phyloP scores from a whole-genome alignment of 2,113 vertebrate species.

The Eulemur macaco region DNA sequence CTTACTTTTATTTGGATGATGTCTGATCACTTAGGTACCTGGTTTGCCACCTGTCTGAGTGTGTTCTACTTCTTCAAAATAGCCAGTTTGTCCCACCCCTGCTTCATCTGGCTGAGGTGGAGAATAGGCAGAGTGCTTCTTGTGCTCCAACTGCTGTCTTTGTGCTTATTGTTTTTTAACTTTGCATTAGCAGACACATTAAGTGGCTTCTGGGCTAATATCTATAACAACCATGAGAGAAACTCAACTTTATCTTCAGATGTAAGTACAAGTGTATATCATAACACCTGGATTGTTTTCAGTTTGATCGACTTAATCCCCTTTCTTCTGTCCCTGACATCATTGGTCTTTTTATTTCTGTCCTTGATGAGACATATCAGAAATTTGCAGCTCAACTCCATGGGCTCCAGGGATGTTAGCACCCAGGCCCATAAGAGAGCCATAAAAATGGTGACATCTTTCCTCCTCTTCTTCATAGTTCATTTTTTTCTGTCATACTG shows the following conservation, averaged over 20 bases:
- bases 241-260: not conserved
- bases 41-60: slow-evolving; percentile 22
- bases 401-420: not conserved
- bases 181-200: not conserved
- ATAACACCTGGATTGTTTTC: not conserved
- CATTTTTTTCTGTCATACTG: not conserved
- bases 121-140: not conserved
- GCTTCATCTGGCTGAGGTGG: slow-evolving; percentile 25
- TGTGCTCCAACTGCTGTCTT: not conserved
- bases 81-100: slow-evolving; percentile 1
- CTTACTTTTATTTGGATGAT: accelerated
- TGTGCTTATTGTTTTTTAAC: not conserved
- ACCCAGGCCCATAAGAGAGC: not conserved
- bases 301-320: not conserved
- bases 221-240: not conserved
- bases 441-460: not conserved
- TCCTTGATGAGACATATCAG: not conserved
- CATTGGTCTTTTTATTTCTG: not conserved
- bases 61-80: slow-evolving; percentile 50
- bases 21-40: not conserved
- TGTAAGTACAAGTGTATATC: not conserved
- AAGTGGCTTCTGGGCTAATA: not conserved
- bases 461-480: not conserved
- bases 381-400: not conserved
- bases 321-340: slow-evolving; percentile 10